phyloP scores from a whole-genome alignment of 2,888 invertebrate species.

The Cremastinae sp. region DNA sequence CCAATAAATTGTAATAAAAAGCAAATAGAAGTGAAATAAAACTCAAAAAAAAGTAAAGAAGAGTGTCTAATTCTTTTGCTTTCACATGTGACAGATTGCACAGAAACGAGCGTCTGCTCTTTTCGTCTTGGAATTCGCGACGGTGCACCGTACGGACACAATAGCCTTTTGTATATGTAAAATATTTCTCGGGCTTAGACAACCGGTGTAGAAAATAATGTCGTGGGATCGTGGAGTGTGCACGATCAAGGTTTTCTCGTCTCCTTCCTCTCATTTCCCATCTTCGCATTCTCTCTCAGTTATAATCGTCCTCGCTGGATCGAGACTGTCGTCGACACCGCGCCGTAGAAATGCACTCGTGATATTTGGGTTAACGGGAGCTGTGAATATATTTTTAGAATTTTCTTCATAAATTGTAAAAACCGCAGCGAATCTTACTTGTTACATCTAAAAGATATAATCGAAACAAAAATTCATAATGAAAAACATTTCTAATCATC shows the following conservation, averaged over 20 bases:
- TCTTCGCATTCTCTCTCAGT: conserved; percentile 50
- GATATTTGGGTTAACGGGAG: conserved; percentile 52
- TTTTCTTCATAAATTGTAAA: conserved; percentile 21
- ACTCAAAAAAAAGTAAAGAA: too few species aligned
- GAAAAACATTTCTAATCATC: too few species aligned
- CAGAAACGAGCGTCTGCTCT: conserved; percentile 3
- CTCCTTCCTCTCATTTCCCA: conserved; percentile 21
- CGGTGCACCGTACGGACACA: conserved; percentile 8
- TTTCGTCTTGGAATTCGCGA: conserved; percentile 13
- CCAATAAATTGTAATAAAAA: conserved; percentile 13
- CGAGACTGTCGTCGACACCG: conserved; percentile 50
- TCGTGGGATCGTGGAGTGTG: conserved; percentile 69
- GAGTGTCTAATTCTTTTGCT: not conserved
- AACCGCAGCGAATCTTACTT: not conserved
- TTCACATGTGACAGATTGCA: conserved; percentile 5
- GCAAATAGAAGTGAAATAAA: too few species aligned
- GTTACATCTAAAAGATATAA: too few species aligned
- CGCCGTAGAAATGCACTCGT: conserved; percentile 14
- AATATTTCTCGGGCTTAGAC: conserved; percentile 56
- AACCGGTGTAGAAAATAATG: conserved; percentile 68
- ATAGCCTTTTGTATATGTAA: conserved; percentile 22
- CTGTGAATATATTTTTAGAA: conserved; percentile 19
- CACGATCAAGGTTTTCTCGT: conserved; percentile 68
- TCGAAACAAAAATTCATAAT: too few species aligned
- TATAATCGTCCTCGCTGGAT: conserved; percentile 60